Conservation (phyloP, 2,797 vertebrate genomes). For the Thunnus albacares region DNA sequence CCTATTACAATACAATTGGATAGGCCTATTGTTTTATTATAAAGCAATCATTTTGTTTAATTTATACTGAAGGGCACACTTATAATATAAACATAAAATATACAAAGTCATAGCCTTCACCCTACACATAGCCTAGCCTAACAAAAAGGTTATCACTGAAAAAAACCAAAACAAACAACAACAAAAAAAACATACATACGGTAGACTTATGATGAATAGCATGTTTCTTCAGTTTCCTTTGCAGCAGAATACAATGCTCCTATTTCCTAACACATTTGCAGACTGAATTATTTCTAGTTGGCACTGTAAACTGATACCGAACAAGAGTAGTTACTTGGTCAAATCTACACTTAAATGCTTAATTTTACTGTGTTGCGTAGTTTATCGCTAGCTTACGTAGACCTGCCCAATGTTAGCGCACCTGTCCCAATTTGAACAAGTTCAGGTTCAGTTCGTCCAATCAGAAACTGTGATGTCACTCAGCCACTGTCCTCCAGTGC, state of each 20-base stretch:
- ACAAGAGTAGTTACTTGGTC: background rate
- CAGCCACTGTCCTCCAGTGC: too few relatives aligned
- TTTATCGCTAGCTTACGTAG: too few relatives aligned
- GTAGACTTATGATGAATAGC: too few relatives aligned
- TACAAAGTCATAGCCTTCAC: too few relatives aligned
- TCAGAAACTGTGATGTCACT: background rate
- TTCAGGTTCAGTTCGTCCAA: background rate
- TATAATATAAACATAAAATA: background rate
- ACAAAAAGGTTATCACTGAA: background rate
- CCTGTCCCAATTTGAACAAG: background rate
- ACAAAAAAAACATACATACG: background rate
- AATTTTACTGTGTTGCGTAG: too few relatives aligned
- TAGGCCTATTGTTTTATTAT: background rate
- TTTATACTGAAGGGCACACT: background rate
- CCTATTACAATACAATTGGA: too few relatives aligned
- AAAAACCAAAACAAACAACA: too few relatives aligned
- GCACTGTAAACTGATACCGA: too few relatives aligned
- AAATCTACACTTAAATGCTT: background rate
- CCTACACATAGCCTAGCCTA: background rate
- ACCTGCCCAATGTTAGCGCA: background rate
- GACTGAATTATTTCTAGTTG: background rate
- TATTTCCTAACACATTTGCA: background rate
- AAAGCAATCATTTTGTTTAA: too few relatives aligned
- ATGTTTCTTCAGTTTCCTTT: background rate
- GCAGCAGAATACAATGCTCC: background rate